Evolutionary conservation across 2,888 invertebrate genomes (phyloP).

Genomic region (Tachina fera): DNA sequence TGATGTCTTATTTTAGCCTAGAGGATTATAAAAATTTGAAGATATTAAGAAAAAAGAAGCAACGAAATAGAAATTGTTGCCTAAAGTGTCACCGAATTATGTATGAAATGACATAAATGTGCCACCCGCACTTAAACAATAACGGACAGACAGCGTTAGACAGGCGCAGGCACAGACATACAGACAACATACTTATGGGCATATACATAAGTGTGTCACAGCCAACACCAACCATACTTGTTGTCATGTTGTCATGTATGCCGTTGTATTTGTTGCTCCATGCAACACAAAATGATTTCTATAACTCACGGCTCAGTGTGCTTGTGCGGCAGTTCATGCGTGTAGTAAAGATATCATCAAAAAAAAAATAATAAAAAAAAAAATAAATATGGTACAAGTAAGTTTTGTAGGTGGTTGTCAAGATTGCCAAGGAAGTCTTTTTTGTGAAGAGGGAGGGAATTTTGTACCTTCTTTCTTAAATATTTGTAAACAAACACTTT

Average conservation of each 20-base stretch:
- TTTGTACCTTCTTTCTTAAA: conserved; percentile 36
- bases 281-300: conserved; percentile 24
- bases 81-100: conserved; percentile 35
- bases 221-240: conserved; percentile 34
- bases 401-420: conserved; percentile 53
- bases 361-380: background rate
- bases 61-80: conserved; percentile 28
- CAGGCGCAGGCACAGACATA: background rate
- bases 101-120: conserved; percentile 65
- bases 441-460: conserved; percentile 17
- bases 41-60: conserved; percentile 36
- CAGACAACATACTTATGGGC: too few species aligned
- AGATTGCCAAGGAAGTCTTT: background rate
- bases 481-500: conserved; percentile 50
- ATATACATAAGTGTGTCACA: conserved; percentile 59
- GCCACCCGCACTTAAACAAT: conserved; percentile 68
- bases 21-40: conserved; percentile 59
- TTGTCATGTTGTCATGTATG: conserved; percentile 36
- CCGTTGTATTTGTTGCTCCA: conserved; percentile 33
- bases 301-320: conserved; percentile 31
- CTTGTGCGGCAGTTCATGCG: conserved; percentile 57
- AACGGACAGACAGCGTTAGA: conserved; percentile 1
- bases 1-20: conserved; percentile 39
- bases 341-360: conserved; percentile 55
- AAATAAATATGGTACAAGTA: background rate